phyloP scores from a whole-genome alignment of 2,888 invertebrate species.

The Nebria brevicollis region DNA sequence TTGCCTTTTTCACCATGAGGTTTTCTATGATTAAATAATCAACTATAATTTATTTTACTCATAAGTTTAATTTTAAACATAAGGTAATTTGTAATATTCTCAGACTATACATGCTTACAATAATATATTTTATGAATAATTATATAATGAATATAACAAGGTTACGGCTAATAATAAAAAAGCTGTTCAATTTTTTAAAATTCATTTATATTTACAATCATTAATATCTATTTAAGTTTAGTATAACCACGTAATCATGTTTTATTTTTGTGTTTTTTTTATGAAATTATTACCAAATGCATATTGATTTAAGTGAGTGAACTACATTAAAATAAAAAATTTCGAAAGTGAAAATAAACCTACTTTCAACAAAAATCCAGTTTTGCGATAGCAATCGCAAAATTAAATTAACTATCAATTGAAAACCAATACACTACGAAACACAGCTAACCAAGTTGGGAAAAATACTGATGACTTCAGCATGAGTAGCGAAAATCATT shows the following conservation, averaged over 20 bases:
- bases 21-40: background rate
- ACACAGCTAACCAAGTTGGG: background rate
- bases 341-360: background rate
- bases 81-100: background rate
- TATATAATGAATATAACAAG: background rate
- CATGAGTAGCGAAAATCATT: background rate
- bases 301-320: too few relatives aligned
- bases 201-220: too few relatives aligned
- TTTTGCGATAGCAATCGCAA: background rate
- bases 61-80: background rate
- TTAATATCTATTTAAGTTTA: too few relatives aligned
- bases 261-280: too few relatives aligned
- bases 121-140: background rate
- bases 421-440: background rate
- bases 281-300: too few relatives aligned
- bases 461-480: background rate
- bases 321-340: background rate
- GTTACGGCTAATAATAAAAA: too few relatives aligned
- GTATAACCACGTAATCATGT: too few relatives aligned
- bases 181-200: too few relatives aligned
- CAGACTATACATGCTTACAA: background rate
- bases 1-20: background rate
- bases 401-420: background rate
- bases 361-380: background rate
- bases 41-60: background rate